A percentile compares a stretch with the other conserved stretches of the same genome.
These are phyloP conservation scores for Gnathonemus longibarbis DNA, from an alignment of 2,113 vertebrate species.

Conservation along the genomic window DNA sequence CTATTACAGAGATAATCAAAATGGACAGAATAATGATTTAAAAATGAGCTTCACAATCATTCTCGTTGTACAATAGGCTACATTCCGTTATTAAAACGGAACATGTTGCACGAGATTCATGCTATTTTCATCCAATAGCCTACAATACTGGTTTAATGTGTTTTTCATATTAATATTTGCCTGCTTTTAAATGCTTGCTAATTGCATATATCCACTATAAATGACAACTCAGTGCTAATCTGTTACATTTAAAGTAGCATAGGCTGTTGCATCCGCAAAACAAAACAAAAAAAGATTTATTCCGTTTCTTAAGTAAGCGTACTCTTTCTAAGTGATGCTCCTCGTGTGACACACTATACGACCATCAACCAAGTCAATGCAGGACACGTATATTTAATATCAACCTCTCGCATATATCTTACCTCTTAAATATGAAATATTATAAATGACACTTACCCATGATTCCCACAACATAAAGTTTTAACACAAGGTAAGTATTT, in stretches of 20 bases:
- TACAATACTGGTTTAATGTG: background rate
- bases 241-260: background rate
- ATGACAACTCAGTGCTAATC: background rate
- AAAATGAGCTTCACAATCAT: background rate
- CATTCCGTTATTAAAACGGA: background rate
- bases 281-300: background rate
- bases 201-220: background rate
- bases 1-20: background rate
- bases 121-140: background rate
- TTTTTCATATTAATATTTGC: background rate
- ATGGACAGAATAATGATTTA: background rate
- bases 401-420: background rate
- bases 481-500: slow-evolving; percentile 41
- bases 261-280: background rate
- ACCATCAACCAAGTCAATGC: background rate
- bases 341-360: background rate
- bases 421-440: background rate
- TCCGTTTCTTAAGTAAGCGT: background rate
- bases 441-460: slow-evolving; percentile 47
- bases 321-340: background rate
- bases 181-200: background rate
- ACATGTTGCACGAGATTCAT: background rate
- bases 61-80: background rate
- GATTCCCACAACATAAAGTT: slow-evolving; percentile 54
- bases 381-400: background rate